Evolutionary conservation across 2,797 vertebrate genomes (phyloP).

Genomic region (Megalops cyprinoides): DNA sequence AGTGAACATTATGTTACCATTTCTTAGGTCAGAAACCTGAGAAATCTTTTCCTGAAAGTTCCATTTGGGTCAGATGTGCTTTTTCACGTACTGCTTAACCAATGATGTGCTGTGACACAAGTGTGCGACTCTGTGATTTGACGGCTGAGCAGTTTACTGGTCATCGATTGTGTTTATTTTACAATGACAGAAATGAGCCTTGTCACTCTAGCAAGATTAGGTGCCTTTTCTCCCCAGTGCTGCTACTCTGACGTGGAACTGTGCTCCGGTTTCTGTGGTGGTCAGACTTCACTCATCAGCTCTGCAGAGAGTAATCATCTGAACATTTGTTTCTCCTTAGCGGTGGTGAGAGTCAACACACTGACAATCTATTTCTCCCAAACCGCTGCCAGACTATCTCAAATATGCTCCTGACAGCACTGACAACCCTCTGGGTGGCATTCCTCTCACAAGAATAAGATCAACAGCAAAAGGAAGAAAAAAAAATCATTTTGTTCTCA

Average conservation of each 20-base stretch:
- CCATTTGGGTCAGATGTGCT: no score
- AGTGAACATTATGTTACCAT: background rate
- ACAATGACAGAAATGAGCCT: background rate
- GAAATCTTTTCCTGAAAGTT: no score
- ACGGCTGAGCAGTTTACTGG: background rate
- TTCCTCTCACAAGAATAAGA: background rate
- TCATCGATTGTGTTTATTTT: background rate
- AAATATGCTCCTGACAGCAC: background rate
- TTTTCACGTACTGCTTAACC: no score
- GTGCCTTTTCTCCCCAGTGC: background rate
- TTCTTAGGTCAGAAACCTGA: background rate
- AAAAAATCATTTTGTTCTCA: background rate
- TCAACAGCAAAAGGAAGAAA: background rate
- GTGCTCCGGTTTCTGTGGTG: background rate
- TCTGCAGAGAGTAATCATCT: slow-evolving; percentile 49
- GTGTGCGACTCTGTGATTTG: background rate
- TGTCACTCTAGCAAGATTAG: background rate
- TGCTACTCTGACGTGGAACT: background rate
- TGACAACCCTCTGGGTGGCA: background rate
- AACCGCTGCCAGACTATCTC: slow-evolving; percentile 29
- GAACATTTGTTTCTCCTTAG: slow-evolving; percentile 56
- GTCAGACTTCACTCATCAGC: background rate
- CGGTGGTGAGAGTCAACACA: slow-evolving; percentile 26
- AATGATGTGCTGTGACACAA: background rate
- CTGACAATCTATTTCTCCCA: slow-evolving; percentile 47